Conservation (phyloP, 1,140 invertebrate genomes). For the Brevipalpus yothersi region DNA sequence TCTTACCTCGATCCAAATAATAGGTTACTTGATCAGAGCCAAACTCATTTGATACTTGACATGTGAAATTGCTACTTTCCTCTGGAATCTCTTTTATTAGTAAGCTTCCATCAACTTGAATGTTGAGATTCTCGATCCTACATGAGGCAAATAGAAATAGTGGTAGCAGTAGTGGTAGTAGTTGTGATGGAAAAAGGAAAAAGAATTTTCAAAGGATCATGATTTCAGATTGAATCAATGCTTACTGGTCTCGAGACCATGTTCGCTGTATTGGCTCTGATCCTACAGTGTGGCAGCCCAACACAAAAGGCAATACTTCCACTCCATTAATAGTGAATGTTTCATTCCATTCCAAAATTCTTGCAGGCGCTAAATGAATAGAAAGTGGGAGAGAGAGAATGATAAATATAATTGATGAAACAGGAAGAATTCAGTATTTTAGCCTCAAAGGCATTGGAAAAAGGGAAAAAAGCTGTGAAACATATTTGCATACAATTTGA, state of each 20-base stretch:
- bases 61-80: constrained; percentile 14
- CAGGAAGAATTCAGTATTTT: background rate
- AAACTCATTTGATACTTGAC: constrained; percentile 13
- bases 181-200: background rate
- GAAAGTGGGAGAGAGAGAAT: background rate
- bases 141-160: no score
- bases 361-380: background rate
- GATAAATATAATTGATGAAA: background rate
- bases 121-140: background rate
- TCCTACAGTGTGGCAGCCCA: background rate
- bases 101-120: constrained; percentile 2
- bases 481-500: no score
- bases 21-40: constrained; percentile 14
- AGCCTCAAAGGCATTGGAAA: background rate
- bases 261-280: background rate
- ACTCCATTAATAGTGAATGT: background rate
- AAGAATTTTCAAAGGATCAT: background rate
- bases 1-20: background rate
- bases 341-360: constrained; percentile 1
- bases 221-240: background rate
- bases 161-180: background rate
- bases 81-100: constrained; percentile 8
- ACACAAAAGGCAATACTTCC: background rate
- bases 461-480: no score
- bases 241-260: background rate